Percentiles rank a stretch among this genome's conserved stretches.
Evolutionary conservation across 92 coral and sea anemone species (phyloP).

Genomic region (Scolanthus callimorphus): DNA sequence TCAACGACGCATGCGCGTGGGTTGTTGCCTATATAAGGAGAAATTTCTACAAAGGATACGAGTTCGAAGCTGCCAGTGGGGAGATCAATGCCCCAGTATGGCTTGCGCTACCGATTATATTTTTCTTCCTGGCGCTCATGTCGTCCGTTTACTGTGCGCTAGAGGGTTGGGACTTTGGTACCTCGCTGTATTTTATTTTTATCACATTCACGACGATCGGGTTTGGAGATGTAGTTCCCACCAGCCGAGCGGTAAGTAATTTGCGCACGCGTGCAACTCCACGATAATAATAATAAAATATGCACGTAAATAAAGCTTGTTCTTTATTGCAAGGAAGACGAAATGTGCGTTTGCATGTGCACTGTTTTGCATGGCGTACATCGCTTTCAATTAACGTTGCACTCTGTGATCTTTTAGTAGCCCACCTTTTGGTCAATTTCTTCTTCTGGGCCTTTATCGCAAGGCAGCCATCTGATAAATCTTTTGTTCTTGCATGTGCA

Average conservation of each 20-base stretch:
- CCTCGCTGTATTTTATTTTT: constrained; percentile 82
- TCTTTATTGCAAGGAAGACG: no score
- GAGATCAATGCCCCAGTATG: constrained; percentile 85
- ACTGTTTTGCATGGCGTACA: no score
- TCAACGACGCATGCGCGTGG: constrained; percentile 81
- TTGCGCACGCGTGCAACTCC: no score
- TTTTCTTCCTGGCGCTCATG: constrained; percentile 74
- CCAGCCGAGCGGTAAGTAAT: constrained; percentile 77
- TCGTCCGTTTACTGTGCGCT: constrained; percentile 75
- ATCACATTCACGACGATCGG: constrained; percentile 94
- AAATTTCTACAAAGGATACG: constrained; percentile 55
- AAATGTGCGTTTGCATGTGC: no score
- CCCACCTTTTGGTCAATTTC: no score
- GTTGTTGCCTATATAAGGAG: constrained; percentile 53
- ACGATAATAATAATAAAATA: no score
- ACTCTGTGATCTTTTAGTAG: no score
- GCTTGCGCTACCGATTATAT: constrained; percentile 77
- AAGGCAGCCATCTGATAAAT: no score
- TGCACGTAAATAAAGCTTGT: no score
- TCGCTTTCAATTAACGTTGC: no score
- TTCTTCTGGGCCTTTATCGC: no score
- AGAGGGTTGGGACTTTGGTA: constrained; percentile 93
- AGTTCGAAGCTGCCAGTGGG: constrained; percentile 65
- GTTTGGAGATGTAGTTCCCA: constrained; percentile 87
- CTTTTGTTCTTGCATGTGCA: no score